phyloP scores from a whole-genome alignment of 2,888 invertebrate species.

The Therioaphis trifolii region DNA sequence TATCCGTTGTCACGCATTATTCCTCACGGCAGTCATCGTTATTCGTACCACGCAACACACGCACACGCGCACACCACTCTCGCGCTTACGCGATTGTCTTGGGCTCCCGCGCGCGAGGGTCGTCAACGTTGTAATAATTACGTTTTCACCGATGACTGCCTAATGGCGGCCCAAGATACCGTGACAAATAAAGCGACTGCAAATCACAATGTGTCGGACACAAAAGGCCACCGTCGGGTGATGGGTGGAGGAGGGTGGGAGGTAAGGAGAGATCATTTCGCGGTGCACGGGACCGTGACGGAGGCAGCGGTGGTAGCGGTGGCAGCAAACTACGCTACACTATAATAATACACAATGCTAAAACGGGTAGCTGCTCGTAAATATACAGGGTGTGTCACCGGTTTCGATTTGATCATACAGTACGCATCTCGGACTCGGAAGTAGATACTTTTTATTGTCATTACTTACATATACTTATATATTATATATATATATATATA shows the following conservation, averaged over 20 bases:
- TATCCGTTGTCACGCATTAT: background rate
- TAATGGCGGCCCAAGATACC: background rate
- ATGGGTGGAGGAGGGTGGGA: background rate
- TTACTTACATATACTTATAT: no score
- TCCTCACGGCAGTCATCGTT: background rate
- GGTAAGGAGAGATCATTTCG: conserved; percentile 16
- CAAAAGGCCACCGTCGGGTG: background rate
- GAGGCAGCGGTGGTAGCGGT: background rate
- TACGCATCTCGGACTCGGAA: no score
- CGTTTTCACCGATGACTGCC: conserved; percentile 34
- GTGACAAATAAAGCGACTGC: conserved; percentile 37
- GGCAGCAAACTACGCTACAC: background rate
- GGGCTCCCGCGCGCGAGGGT: conserved; percentile 1
- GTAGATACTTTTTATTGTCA: no score
- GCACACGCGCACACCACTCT: background rate
- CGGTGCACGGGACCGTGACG: conserved; percentile 52
- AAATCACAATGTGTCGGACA: conserved; percentile 53
- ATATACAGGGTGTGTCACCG: no score
- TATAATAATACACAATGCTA: background rate
- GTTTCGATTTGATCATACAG: no score
- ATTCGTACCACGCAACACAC: background rate
- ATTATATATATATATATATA: no score
- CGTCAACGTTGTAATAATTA: conserved; percentile 30
- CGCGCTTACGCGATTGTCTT: background rate
- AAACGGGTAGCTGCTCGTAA: background rate